Evolutionary conservation across 2,113 vertebrate species (phyloP), one percentile per base, ranked within the genome.

Genomic region (Azemiops feae): DNA sequence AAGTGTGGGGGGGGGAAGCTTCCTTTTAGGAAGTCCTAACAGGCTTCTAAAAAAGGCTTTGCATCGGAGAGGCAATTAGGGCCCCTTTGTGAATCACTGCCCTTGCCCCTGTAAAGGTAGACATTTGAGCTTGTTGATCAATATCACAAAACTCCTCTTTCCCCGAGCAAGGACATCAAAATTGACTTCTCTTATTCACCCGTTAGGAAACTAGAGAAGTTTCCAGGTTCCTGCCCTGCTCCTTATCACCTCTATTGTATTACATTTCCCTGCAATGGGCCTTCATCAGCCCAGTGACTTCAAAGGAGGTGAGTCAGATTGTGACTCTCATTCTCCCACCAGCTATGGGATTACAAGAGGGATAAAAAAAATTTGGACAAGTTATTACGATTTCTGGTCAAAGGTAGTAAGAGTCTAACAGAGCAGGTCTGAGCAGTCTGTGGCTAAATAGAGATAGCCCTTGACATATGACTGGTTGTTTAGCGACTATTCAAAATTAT

Each of bases 71-170:
- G 64, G 5, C 64, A 34, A 16, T 85, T 43, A 4, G 1, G 30
- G 53, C 7, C 30, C 54, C 88, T 93, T 93, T 90, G 89, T 60
- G 30, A 86, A 47, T 85, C 69, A 25, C n/a, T 88, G 58, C 30
- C 55, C 64, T 45, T 47, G 39, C 53, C 60, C 54, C n/a, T 64
- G 43, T 64, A 57, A 81, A 60, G 47, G 64, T 85, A 74, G 90
- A 92, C n/a, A 92, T 57, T 53, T 89, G 90, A 91, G 87, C 87
- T 93, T n/a, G 16, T 2, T 10, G 90, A 91, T 93, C 25, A 8
- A 89, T 89, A 60, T 60, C 69, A 14, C 54, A 85, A 39, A 85
- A 91, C 57, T 87, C 85, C 30, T 87, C 85, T 88, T 91, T 93
- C 52, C 85, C 86, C 22, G 58, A 55, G n/a, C 93, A 93, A 92